Evolutionary conservation across 2,113 vertebrate species (phyloP).

Genomic region (Nyctereutes procyonoides): DNA sequence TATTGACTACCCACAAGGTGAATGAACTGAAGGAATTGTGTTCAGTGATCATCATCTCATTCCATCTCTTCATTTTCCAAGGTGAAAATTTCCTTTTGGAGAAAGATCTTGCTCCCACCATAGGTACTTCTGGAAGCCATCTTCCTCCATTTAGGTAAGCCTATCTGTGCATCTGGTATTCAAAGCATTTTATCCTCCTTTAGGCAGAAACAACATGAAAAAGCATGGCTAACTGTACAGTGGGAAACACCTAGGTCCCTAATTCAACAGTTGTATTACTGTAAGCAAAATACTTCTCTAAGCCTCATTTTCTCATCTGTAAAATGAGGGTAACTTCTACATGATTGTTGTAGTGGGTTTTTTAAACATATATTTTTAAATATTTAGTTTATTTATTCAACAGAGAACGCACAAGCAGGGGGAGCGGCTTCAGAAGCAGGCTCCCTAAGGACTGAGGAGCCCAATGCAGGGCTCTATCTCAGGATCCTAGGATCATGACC

Average conservation of each 20-base stretch:
- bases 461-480: too few species aligned
- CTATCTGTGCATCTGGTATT: not conserved
- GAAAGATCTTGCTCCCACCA: not conserved
- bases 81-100: slow-evolving; percentile 14
- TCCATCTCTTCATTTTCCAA: slow-evolving; percentile 14
- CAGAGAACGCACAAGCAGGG: too few species aligned
- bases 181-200: slow-evolving; percentile 37
- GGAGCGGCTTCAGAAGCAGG: too few species aligned
- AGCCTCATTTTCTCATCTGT: not conserved
- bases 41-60: slow-evolving; percentile 16
- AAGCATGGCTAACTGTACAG: not conserved
- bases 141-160: not conserved
- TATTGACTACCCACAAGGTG: not conserved
- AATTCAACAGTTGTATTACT: slow-evolving; percentile 36
- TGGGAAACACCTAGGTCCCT: not conserved
- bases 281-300: slow-evolving; percentile 4
- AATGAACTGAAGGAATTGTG: not conserved
- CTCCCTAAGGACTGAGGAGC: too few species aligned
- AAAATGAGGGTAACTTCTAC: not conserved
- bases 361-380: too few species aligned
- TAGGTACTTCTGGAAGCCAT: not conserved
- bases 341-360: not conserved
- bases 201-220: slow-evolving; percentile 28
- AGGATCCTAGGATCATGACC: too few species aligned
- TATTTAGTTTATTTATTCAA: too few species aligned